Conservation (phyloP, 64 coral and sea anemone species). For the Cladopsammia gracilis region DNA sequence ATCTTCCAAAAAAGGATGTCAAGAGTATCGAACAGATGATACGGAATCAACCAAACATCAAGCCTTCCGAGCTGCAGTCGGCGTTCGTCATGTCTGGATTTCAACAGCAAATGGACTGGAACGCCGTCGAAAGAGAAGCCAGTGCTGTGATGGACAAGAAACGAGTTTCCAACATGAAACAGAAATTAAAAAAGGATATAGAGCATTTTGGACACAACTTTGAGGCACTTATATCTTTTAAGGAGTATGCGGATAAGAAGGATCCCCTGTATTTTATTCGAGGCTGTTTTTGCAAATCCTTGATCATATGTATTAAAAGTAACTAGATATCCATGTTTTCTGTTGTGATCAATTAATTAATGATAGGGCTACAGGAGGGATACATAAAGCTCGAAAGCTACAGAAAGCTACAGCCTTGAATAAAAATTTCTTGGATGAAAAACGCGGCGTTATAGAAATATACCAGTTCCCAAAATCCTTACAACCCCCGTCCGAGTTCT, state of each 20-base stretch:
- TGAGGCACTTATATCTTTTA: conserved; percentile 10
- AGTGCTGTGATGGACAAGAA: conserved; percentile 1
- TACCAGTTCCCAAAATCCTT: too few relatives aligned
- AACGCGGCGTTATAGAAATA: too few relatives aligned
- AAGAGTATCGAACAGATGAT: background rate
- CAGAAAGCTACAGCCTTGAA: too few relatives aligned
- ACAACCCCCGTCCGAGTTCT: too few relatives aligned
- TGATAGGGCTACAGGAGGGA: too few relatives aligned
- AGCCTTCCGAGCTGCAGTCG: conserved; percentile 28
- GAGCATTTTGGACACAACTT: conserved; percentile 23
- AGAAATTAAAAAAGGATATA: conserved; percentile 31
- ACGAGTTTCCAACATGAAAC: too few relatives aligned
- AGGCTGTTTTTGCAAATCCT: too few relatives aligned
- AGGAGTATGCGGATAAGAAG: conserved; percentile 38
- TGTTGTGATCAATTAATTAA: too few relatives aligned
- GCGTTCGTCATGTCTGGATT: conserved; percentile 9
- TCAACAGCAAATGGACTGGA: background rate
- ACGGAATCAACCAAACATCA: background rate
- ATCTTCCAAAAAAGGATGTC: background rate
- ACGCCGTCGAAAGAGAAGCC: conserved; percentile 14
- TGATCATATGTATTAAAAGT: too few relatives aligned
- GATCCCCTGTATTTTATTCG: conserved; percentile 15
- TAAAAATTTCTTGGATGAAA: too few relatives aligned
- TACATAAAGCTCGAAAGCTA: too few relatives aligned
- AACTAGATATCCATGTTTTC: too few relatives aligned